Conservation (phyloP, 2,888 invertebrate genomes). For the Microdon myrmicae region DNA sequence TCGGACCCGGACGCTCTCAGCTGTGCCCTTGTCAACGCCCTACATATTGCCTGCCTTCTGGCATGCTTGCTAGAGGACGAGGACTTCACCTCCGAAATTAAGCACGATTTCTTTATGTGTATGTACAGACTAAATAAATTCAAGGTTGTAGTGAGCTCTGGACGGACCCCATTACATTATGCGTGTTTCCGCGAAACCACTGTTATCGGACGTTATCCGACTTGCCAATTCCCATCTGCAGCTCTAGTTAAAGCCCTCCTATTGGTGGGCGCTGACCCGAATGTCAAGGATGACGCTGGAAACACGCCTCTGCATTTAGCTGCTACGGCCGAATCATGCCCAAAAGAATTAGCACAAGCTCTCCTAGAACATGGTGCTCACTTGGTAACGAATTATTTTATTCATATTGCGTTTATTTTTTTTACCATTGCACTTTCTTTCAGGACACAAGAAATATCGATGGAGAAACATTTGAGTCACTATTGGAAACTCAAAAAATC, state of each 20-base stretch:
- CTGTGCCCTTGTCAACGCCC: conserved; percentile 84
- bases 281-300: conserved; percentile 81
- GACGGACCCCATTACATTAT: conserved; percentile 81
- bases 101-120: conserved; percentile 74
- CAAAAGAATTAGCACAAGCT: conserved; percentile 76
- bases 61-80: conserved; percentile 74
- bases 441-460: conserved; percentile 76
- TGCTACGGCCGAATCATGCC: conserved; percentile 78
- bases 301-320: conserved; percentile 90
- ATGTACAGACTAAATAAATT: conserved; percentile 82
- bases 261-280: conserved; percentile 84
- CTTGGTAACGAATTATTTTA: conserved; percentile 58
- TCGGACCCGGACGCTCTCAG: conserved; percentile 80
- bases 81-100: conserved; percentile 68
- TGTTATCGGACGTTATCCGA: conserved; percentile 75
- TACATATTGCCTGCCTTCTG: conserved; percentile 84
- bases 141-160: conserved; percentile 73
- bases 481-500: conserved; percentile 74
- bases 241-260: conserved; percentile 79
- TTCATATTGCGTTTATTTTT: conserved; percentile 5
- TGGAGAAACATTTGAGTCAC: conserved; percentile 79
- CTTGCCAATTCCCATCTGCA: conserved; percentile 77
- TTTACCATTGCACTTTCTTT: conserved; percentile 18
- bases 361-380: conserved; percentile 82
- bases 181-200: conserved; percentile 84